Percentiles rank a stretch among this genome's conserved stretches.
Conservation (phyloP, 2,888 invertebrate genomes). For the Leptopilina drosophilae region DNA sequence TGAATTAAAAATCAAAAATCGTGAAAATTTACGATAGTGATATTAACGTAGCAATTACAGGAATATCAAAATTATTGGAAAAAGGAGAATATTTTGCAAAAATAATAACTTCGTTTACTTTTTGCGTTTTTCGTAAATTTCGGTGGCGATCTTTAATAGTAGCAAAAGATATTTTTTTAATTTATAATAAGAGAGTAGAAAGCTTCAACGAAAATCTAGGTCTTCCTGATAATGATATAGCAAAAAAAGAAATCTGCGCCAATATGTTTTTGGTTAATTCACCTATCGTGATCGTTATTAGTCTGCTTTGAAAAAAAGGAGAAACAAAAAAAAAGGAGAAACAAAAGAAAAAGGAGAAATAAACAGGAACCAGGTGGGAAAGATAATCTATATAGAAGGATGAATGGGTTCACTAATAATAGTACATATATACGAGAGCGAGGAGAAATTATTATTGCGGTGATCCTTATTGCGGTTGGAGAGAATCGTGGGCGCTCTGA, state of each 20-base stretch:
- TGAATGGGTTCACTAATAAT: constrained; percentile 35
- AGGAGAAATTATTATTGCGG: constrained; percentile 31
- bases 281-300: constrained; percentile 9
- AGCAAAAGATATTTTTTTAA: background rate
- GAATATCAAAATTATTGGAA: no score
- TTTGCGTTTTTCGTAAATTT: no score
- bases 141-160: no score
- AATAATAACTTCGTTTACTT: no score
- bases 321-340: background rate
- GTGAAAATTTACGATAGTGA: no score
- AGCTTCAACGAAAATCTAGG: constrained; percentile 3
- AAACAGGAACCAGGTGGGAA: constrained; percentile 25
- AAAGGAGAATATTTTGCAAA: no score
- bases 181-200: background rate
- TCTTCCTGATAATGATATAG: background rate
- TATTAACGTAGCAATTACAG: no score
- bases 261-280: background rate
- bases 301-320: background rate
- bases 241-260: background rate
- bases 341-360: constrained; percentile 8
- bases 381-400: constrained; percentile 27
- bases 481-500: constrained; percentile 27
- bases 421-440: background rate
- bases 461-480: constrained; percentile 16
- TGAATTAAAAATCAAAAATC: no score